Base-by-base conservation (phyloP, 2,113 vertebrate species). In the Tapirus terrestris region DNA sequence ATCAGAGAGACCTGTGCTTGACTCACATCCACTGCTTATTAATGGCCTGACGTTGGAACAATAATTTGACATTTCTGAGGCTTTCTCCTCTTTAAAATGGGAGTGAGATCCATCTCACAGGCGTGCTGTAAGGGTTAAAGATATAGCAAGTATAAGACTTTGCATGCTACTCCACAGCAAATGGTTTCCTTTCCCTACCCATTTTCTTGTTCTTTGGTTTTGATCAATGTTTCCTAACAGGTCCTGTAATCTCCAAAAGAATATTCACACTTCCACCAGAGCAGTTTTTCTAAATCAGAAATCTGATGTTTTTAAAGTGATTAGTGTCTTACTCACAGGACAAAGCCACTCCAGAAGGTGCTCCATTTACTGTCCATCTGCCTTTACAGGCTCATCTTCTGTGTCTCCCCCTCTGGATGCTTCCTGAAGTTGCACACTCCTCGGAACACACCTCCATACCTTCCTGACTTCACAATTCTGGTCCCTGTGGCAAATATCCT, bases 201-300 rank as follows among this genome's bases (percentile, higher is more conserved):
- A 68, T 75, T 27, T 77, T 89, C 82, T 51, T 33, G 25, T 82
- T 75, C 39, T 67, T 68, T 58, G 6, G 5, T 79, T 92, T 88
- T 93, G 43, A 68, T 72, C 48, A 76, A 2, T 93, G 91, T 95
- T 97, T 43, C 5, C 18, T 83, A 77, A 90, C 31, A 83, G 20
- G 53, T 70, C 17, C 25, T 43, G 21, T 86, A 12, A 39, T 80
- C 81, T 68, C 58, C 51, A n/a, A 56, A 65, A 27, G 43, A 79
- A 43, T 17, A 68, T 68, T 29, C 27, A 67, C 76, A 36, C 3
- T 11, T 68, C 21, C 12, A 77, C 18, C 23, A 73, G 60, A 83
- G 63, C 67, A 93, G 48, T 33, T 84, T 94, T 79, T 75, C 29
- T 29, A 63, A 65, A 85, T 43, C 33, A 82, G 75, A 92, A 84